Base-by-base conservation (phyloP, 2,797 vertebrate species). In the Tolypeutes matacus region DNA sequence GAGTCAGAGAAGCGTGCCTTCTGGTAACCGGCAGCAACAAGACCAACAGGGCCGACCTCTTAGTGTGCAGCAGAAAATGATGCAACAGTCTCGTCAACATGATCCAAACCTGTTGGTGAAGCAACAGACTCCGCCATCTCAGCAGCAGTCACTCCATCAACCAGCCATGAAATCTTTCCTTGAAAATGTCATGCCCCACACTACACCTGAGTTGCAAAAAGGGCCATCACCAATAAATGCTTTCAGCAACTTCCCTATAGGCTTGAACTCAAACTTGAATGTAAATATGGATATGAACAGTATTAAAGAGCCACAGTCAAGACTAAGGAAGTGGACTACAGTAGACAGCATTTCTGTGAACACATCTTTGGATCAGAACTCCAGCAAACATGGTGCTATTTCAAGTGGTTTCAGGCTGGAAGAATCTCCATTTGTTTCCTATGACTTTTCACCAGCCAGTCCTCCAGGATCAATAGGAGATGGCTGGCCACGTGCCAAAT, bases 361-460 rank as follows among this genome's bases (percentile, higher is more conserved):
- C 98, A 98, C 98, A 80, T 99, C 99, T 93, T 98, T 99, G 96
- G 99, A 99, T 98, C 99, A 99, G 97, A 99, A 99, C 98, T 98
- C 99, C 99, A 99, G 99, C 99, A 99, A 99, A 99, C 98, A 99
- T 99, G 99, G 99, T 99, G 99, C 99, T 99, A 99, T 99, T 99
- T 99, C 99, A 98, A 99, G 99, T 99, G 99, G 99, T 98, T 99
- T 99, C 98, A 99, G 99, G 99, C 99, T 99, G 98, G 99, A 99
- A 98, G 99, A 99, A 96, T 98, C 99, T 96, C 99, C 99, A 21
- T 99, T 99, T 98, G 98, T 98, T 98, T 98, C 99, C 29, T 99
- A 99, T 60, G 99, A 99, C 98, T 99, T 99, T 91, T 99, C 99
- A 67, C 99, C 99, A 98, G 99, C 99, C 98, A 99, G 99, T 98